Conservation (phyloP, 2,797 vertebrate species). For the Chromobotia macracanthus region DNA sequence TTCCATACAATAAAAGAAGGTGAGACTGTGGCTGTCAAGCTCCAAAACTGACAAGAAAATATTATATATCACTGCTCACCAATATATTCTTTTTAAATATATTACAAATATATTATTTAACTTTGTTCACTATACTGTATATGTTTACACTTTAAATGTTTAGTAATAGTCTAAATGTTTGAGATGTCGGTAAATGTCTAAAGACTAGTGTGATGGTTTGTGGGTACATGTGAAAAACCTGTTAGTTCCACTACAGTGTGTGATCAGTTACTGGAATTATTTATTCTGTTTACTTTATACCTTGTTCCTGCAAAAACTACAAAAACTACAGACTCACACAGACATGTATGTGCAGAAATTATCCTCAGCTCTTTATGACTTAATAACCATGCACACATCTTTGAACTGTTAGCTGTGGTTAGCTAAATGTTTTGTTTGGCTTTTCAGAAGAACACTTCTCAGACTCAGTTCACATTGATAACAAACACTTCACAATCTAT, state of each 20-base stretch:
- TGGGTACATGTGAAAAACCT: not conserved
- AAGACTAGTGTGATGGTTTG: not conserved
- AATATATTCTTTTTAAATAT: too few species aligned
- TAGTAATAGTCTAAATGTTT: too few species aligned
- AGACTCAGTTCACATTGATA: not conserved
- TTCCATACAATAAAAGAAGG: too few species aligned
- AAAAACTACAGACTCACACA: not conserved
- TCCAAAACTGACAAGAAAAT: too few species aligned
- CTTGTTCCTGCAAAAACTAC: not conserved
- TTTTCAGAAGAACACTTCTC: too few species aligned
- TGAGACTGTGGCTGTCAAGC: too few species aligned
- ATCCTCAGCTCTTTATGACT: not conserved
- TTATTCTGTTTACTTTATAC: not conserved
- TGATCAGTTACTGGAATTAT: not conserved
- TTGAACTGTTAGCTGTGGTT: not conserved
- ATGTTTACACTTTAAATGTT: too few species aligned
- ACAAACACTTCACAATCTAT: not conserved
- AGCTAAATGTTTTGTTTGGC: not conserved
- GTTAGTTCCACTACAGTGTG: not conserved
- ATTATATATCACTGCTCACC: too few species aligned
- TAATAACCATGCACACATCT: not conserved
- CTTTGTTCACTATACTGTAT: too few species aligned
- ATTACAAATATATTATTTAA: too few species aligned
- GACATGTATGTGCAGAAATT: not conserved
- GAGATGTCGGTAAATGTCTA: not conserved